phyloP scores from a whole-genome alignment of 2,888 invertebrate species.

The Slavum lentiscoides region DNA sequence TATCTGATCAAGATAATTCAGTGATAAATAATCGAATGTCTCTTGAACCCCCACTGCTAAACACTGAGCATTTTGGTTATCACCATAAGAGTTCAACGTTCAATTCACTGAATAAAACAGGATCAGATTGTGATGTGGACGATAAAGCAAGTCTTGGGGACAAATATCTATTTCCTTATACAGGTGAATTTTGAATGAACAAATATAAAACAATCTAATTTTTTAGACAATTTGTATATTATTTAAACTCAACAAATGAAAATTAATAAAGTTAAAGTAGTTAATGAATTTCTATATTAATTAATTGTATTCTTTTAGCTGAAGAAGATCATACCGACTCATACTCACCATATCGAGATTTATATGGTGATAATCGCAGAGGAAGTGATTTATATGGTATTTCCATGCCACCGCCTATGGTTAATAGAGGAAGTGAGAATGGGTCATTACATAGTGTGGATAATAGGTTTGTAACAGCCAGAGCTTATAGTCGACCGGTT shows the following conservation, averaged over 20 bases:
- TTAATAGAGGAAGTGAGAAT: slow-evolving; percentile 43
- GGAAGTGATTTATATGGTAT: slow-evolving; percentile 41
- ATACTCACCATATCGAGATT: slow-evolving; percentile 43
- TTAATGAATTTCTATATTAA: background rate
- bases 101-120: slow-evolving; percentile 53
- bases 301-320: slow-evolving; percentile 49
- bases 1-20: slow-evolving; percentile 53
- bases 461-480: slow-evolving; percentile 47
- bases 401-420: slow-evolving; percentile 42
- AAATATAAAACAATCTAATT: background rate
- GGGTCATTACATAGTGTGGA: slow-evolving; percentile 43
- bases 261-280: background rate
- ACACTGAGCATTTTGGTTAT: slow-evolving; percentile 34
- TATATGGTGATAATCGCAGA: slow-evolving; percentile 43
- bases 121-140: slow-evolving; percentile 59
- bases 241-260: background rate
- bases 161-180: slow-evolving; percentile 83
- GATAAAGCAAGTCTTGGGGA: slow-evolving; percentile 68
- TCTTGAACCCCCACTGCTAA: slow-evolving; percentile 45
- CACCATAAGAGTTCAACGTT: slow-evolving; percentile 46
- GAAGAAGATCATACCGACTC: slow-evolving; percentile 55
- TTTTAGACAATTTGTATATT: background rate
- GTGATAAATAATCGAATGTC: slow-evolving; percentile 52
- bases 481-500: slow-evolving; percentile 36
- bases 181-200: slow-evolving; percentile 62